A percentile compares a stretch with the other conserved stretches of the same genome.
Conservation (phyloP, 2,113 vertebrate species). For the Machaerirhynchus nigripectus region DNA sequence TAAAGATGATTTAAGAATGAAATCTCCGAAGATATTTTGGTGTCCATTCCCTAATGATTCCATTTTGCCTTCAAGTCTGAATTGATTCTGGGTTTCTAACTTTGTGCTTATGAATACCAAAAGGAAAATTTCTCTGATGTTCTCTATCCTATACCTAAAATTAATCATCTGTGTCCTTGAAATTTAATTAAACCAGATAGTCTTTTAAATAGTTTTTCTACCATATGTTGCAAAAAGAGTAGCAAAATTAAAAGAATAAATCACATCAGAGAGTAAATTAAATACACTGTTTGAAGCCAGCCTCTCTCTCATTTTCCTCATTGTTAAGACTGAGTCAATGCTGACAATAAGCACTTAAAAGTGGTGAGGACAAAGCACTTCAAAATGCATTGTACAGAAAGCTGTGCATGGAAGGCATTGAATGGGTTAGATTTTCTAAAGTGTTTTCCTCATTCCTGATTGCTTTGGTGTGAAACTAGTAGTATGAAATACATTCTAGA, state of each 20-base stretch:
- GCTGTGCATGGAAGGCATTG: neutral
- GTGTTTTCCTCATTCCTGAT: neutral
- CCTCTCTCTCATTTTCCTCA: neutral
- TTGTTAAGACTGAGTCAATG: constrained; percentile 20
- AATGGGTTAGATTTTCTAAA: neutral
- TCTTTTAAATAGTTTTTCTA: constrained; percentile 40
- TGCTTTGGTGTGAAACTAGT: neutral
- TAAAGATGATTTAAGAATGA: neutral
- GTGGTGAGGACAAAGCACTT: neutral
- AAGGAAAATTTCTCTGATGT: constrained; percentile 22
- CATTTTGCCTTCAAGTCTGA: neutral
- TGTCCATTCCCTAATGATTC: neutral
- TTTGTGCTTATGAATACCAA: neutral
- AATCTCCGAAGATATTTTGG: neutral
- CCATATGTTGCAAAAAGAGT: constrained; percentile 37
- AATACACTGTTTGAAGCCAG: constrained; percentile 5
- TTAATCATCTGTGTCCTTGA: constrained; percentile 35
- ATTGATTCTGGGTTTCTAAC: neutral
- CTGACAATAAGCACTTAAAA: constrained; percentile 4
- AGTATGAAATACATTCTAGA: neutral
- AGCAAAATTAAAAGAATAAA: constrained; percentile 59
- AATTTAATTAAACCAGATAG: constrained; percentile 57
- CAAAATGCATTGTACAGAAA: neutral
- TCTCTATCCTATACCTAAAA: constrained; percentile 13
- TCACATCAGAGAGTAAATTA: constrained; percentile 38